Percentiles rank a stretch among this genome's conserved stretches.
These are phyloP conservation scores for Elachura formosa DNA, from an alignment of 2,113 vertebrate species.

Conservation along the genomic window DNA sequence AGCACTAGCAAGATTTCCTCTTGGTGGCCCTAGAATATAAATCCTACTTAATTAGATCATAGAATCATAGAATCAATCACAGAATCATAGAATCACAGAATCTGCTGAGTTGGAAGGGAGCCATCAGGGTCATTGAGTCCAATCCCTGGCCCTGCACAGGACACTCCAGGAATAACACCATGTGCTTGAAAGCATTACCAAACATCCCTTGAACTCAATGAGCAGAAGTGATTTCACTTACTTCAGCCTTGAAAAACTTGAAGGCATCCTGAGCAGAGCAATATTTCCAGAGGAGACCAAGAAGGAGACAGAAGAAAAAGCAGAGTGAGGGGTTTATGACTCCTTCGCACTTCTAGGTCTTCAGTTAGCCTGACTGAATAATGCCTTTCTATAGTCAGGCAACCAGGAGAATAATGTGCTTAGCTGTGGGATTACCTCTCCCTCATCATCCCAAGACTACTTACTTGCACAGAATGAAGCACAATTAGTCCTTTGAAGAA, in stretches of 20 bases:
- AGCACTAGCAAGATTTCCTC: slow-evolving; percentile 37
- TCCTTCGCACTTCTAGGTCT: not conserved
- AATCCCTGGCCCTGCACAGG: not conserved
- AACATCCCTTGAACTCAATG: not conserved
- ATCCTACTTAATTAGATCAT: not conserved
- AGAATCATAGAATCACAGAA: not conserved
- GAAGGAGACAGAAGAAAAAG: not conserved
- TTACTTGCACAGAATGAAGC: not conserved
- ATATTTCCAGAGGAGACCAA: no score
- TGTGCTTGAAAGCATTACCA: not conserved
- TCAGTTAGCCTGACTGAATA: not conserved
- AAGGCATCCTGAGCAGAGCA: not conserved
- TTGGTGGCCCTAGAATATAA: slow-evolving; percentile 43
- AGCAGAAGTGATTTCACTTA: not conserved
- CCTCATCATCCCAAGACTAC: not conserved
- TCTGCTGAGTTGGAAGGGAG: not conserved
- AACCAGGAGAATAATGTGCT: not conserved
- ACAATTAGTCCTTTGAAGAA: not conserved
- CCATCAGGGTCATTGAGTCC: rapidly evolving
- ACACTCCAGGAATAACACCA: not conserved
- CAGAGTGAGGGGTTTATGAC: not conserved
- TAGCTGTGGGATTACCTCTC: not conserved
- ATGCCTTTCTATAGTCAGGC: not conserved
- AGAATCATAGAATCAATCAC: not conserved
- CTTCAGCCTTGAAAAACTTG: not conserved